Conservation (phyloP, 2,797 vertebrate species). For the Loriculus beryllinus region DNA sequence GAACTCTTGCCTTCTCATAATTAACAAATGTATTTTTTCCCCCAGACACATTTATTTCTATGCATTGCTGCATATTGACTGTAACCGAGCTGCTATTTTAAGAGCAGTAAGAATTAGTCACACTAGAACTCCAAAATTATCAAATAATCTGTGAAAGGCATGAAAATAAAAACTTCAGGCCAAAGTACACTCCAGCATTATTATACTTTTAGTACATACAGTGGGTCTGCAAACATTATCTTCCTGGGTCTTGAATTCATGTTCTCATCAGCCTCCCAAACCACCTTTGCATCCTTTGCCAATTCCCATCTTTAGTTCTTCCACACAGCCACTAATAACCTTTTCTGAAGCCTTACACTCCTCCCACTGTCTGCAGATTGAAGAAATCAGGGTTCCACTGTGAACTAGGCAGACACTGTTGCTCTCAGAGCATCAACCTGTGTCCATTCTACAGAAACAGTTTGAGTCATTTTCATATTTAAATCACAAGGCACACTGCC, state of each 20-base stretch:
- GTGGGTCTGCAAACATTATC: not conserved
- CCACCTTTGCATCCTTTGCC: not conserved
- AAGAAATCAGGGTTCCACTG: not conserved
- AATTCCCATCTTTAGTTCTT: not conserved
- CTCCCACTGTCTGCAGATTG: not conserved
- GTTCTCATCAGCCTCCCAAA: not conserved
- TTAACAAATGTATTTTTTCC: not conserved
- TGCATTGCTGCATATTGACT: not conserved
- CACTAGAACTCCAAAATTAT: not conserved
- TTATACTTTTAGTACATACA: not conserved
- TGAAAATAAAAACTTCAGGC: not conserved
- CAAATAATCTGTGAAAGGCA: not conserved
- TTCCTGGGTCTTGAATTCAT: not conserved
- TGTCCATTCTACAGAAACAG: not conserved
- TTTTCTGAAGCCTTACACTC: not conserved
- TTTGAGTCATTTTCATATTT: not conserved
- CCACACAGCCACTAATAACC: not conserved
- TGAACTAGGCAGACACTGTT: not conserved
- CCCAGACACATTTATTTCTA: not conserved
- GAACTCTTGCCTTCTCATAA: not conserved
- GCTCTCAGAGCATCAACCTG: not conserved
- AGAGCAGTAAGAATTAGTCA: conserved; percentile 12
- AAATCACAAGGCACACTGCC: not conserved
- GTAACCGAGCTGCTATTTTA: not conserved
- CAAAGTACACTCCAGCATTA: not conserved